phyloP scores from a whole-genome alignment of 2,888 invertebrate genomes.

The Mythimna albipuncta region DNA sequence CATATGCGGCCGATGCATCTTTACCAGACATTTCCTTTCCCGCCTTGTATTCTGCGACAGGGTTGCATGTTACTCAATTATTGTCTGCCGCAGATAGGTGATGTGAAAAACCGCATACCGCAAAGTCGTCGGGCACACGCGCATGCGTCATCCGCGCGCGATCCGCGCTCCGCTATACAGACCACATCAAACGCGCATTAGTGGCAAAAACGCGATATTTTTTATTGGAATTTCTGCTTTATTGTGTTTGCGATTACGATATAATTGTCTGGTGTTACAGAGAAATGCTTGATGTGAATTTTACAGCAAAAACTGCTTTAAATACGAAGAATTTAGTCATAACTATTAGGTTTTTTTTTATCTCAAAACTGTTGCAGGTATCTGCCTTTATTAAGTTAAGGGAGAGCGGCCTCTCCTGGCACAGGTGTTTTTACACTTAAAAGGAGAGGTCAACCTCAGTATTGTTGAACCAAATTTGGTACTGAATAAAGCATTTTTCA shows the following conservation, averaged over 20 bases:
- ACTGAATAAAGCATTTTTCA: no score
- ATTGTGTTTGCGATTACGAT: conserved; percentile 44
- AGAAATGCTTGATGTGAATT: conserved; percentile 38
- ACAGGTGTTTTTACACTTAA: no score
- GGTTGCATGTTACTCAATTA: conserved; percentile 64
- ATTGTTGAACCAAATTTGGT: no score
- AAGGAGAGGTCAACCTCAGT: no score
- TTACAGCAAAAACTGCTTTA: conserved; percentile 9
- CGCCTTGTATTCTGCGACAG: conserved; percentile 60
- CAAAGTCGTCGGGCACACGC: conserved; percentile 69
- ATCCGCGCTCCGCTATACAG: conserved; percentile 52
- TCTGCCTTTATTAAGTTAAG: no score
- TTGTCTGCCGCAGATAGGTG: conserved; percentile 74
- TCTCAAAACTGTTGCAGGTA: neutral
- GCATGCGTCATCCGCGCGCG: conserved; percentile 57
- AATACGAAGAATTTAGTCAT: neutral
- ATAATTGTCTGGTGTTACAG: conserved; percentile 39
- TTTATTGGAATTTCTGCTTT: conserved; percentile 40
- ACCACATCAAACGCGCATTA: conserved; percentile 69
- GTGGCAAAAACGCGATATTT: conserved; percentile 39
- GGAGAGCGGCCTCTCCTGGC: no score
- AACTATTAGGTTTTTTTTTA: neutral
- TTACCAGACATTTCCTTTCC: conserved; percentile 73
- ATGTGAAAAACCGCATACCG: conserved; percentile 82
- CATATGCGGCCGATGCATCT: conserved; percentile 60